Conservation (phyloP, 2,888 invertebrate genomes). For the Netelia virgata region DNA sequence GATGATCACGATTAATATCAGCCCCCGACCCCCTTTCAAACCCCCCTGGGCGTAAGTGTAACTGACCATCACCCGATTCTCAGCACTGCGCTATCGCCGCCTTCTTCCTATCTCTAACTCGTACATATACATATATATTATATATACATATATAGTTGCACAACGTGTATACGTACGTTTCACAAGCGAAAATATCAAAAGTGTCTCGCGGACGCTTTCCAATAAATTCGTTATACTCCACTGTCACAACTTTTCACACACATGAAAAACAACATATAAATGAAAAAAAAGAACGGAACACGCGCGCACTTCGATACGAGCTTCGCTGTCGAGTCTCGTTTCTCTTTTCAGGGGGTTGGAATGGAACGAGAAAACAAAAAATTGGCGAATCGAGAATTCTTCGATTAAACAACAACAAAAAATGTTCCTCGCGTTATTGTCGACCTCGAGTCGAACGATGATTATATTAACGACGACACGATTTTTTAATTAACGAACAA, state of each 20-base stretch:
- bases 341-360: background rate
- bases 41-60: slow-evolving; percentile 37
- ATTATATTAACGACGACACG: slow-evolving; percentile 9
- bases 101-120: slow-evolving; percentile 9
- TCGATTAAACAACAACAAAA: slow-evolving; percentile 4
- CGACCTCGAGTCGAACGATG: slow-evolving; percentile 4
- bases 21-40: background rate
- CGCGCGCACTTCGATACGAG: slow-evolving; percentile 56
- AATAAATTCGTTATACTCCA: slow-evolving; percentile 33
- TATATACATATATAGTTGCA: slow-evolving; percentile 23
- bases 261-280: slow-evolving; percentile 3
- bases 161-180: slow-evolving; percentile 52
- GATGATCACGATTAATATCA: background rate
- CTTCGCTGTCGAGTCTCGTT: slow-evolving; percentile 4
- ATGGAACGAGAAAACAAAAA: background rate
- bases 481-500: slow-evolving; percentile 18
- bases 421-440: slow-evolving; percentile 27
- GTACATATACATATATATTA: slow-evolving; percentile 24
- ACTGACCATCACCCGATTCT: slow-evolving; percentile 74
- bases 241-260: slow-evolving; percentile 53
- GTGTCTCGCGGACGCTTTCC: slow-evolving; percentile 37
- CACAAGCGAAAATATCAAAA: slow-evolving; percentile 39
- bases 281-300: slow-evolving; percentile 23
- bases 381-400: background rate
- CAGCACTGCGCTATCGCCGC: slow-evolving; percentile 21